Base-by-base conservation (phyloP, 2,888 invertebrate species). In the Diplolepis rosae region DNA sequence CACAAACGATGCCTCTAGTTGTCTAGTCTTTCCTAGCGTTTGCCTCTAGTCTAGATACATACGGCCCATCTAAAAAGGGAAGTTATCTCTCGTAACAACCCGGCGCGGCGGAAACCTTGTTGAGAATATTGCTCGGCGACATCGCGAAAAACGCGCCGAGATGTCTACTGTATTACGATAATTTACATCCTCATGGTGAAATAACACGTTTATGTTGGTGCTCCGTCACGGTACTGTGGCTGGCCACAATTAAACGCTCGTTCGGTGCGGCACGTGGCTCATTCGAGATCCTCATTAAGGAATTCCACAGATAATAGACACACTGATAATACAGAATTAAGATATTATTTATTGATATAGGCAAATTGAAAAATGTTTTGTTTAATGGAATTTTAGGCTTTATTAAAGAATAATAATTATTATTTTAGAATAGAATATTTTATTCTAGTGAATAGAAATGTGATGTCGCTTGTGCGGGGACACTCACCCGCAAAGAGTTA, bases 71-170 rank as follows among this genome's bases (percentile, higher is more conserved):
- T 39, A 39, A 39, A 61, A 61, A 39, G 39, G 39, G 39, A 39
- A 39, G 39, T 61, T 61, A 39, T 22, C 39, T 61, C 61, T 22
- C 5, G 61, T 24, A 61, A 42, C 39, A n/a, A n/a, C n/a, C n/a
- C n/a, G n/a, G n/a, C n/a, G 24, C 39, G 39, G 35, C 24, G 39
- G 24, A 61, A 61, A 61, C 1, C 61, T 61, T 27, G 39, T 27
- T 24, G 61, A 39, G 61, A 39, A 61, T 61, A 61, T 61, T 61
- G 61, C 39, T 18, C 18, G 22, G 56, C 24, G 35, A 56, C 32
- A 18, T 61, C 61, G 24, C n/a, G 61, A 39, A 39, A 61, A 61
- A 61, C n/a, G 61, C 39, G 39, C 39, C 24, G 39, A 61, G 39
- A 39, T 22, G 39, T n/a, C 61, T 18, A 24, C 22, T n/a, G 7